phyloP scores from a whole-genome alignment of 1,140 invertebrate species.

The Elymnias hypermnestra region DNA sequence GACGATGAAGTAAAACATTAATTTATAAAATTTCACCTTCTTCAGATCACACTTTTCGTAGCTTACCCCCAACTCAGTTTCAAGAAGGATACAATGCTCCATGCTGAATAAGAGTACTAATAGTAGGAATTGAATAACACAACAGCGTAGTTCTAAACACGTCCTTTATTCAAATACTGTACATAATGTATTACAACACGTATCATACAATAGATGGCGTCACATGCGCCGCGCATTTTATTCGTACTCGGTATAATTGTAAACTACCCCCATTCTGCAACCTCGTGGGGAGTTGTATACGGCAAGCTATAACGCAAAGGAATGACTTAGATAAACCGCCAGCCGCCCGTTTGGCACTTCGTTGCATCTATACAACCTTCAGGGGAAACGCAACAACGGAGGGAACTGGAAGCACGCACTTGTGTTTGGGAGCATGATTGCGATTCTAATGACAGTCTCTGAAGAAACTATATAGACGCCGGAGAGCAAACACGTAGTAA shows the following conservation, averaged over 20 bases:
- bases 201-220: constrained; percentile 29
- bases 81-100: too few relatives aligned
- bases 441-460: too few relatives aligned
- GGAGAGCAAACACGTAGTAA: not conserved
- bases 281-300: too few relatives aligned
- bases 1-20: too few relatives aligned
- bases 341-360: constrained; percentile 28
- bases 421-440: too few relatives aligned
- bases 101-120: too few relatives aligned
- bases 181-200: constrained; percentile 52
- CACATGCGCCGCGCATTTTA: constrained; percentile 8
- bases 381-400: constrained; percentile 32
- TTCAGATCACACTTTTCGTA: too few relatives aligned
- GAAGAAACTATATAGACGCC: not conserved
- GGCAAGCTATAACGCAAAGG: constrained; percentile 38
- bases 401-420: constrained; percentile 34
- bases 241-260: too few relatives aligned
- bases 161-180: constrained; percentile 68
- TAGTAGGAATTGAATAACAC: too few relatives aligned
- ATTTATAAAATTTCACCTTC: too few relatives aligned
- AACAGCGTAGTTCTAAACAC: constrained; percentile 49
- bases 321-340: constrained; percentile 44
- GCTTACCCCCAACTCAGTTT: too few relatives aligned
- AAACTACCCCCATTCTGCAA: too few relatives aligned
- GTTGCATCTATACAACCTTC: constrained; percentile 12